Base-by-base conservation (phyloP, 2,113 vertebrate species). In the Nipponia nippon region DNA sequence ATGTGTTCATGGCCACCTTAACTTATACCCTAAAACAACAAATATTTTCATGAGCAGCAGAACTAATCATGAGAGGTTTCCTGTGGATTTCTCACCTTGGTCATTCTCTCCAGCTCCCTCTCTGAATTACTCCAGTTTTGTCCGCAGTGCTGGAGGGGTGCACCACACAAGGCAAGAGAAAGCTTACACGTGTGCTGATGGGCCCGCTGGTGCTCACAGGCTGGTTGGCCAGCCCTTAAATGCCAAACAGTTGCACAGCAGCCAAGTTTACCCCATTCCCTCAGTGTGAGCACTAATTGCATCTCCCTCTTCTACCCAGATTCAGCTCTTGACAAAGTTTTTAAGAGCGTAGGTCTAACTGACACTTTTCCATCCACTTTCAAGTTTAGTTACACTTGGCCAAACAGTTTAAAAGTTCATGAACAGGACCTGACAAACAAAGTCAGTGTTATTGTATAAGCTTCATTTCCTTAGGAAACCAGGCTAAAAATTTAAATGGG, bases 401-500 rank as follows among this genome's bases (percentile, higher is more conserved):
- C 36, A 72, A 85, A 69, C 3, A 7, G 18, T 66, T 81, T 61
- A 70, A 86, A 86, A 83, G 40, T 53, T 70, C n/a, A 42, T 49
- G 14, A 16, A 11, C 16, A 65, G 34, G 55, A 42, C 42, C 30
- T 70, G 19, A 89, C 46, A 83, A 23, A 40, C 5, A 3, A 83
- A 88, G 66, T 44, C 11, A 30, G 20, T 73, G 30, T 80, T 90
- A 65, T 69, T 3, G 0, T 21, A 49, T 27, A 82, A 58, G 49
- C 30, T 90, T 92, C 14, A 89, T 92, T 95, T 96, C 96, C 93
- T 77, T 73, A 86, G 55, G n/a, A 96, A 90, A 70, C 20, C 18
- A 92, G 63, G 38, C 55, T 90, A 92, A 94, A 93, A 93, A 73
- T 88, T 56, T 70, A 90, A 91, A 85, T 65, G 12, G 30, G 14